Evolutionary conservation across 2,888 invertebrate species (phyloP), one percentile per base, ranked within the genome.

Genomic region (Galerucella pusilla): DNA sequence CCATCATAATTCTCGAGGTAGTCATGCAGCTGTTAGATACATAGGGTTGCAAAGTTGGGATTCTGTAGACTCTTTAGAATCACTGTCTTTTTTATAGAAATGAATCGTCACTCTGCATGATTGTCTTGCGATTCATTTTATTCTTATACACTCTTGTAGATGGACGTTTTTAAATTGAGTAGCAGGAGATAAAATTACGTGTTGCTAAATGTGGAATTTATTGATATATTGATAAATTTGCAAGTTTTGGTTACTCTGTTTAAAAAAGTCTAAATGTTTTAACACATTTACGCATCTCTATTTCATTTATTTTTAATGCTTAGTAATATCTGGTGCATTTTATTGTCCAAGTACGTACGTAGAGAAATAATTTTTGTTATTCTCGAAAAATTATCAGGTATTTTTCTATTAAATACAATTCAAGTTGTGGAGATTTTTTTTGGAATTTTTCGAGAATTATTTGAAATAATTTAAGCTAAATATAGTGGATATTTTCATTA

Each of bases 1-100:
- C 69, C 93, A 92, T 89, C 93, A 92, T 89, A 93, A 93, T 87
- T 91, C 93, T 85, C 90, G 93, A 93, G 94, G 94, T 93, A 93
- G 91, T 82, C 85, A 84, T 82, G 86, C 86, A 84, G 87, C 85
- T 87, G 87, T 88, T 87, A 88, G 86, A 87, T 88, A 87, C 84
- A 87, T 88, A 83, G 88, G 88, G 85, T 87, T 88, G 87, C 87
- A 87, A 87, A 87, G 87, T 86, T 87, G 87, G 87, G 87, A 87
- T 82, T 88, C 88, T 81, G 87, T 88, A 88, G 88, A 88, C 85
- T 88, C 88, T 84, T 85, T 88, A 87, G 88, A 88, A 85, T 88
- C 88, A 86, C 87, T 88, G 75, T 88, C 88, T 82, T 88, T 88
- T 82, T 85, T 87, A 84, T 87, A 85, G 79, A 80, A 66, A 66